Conservation (phyloP, 30 jellyfish, hydroid and myxozoan genomes). For the Cassiopea andromeda region DNA sequence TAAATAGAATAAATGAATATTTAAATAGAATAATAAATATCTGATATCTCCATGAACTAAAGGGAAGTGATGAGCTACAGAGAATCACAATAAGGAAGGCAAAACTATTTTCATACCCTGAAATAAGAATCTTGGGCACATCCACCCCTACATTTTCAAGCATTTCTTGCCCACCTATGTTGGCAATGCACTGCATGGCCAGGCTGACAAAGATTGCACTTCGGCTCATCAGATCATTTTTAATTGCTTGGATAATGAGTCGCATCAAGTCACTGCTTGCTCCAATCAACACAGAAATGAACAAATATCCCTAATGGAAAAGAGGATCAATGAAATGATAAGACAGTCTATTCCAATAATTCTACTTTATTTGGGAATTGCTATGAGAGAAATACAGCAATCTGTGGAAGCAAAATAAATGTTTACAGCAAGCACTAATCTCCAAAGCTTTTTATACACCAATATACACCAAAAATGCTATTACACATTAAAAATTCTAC, state of each 20-base stretch:
- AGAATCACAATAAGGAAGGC: neutral
- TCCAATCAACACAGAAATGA: slow-evolving; percentile 90
- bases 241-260: slow-evolving; percentile 79
- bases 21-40: too few relatives aligned
- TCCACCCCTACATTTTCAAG: slow-evolving; percentile 91
- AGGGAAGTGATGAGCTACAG: neutral
- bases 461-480: too few relatives aligned
- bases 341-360: too few relatives aligned
- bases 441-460: too few relatives aligned
- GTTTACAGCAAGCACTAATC: too few relatives aligned
- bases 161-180: slow-evolving; percentile 95
- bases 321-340: neutral
- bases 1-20: too few relatives aligned
- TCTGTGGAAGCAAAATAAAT: too few relatives aligned
- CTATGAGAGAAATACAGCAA: too few relatives aligned
- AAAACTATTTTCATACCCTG: slow-evolving; percentile 71
- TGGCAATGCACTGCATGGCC: slow-evolving; percentile 96
- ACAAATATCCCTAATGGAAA: slow-evolving; percentile 81
- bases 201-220: slow-evolving; percentile 88
- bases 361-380: too few relatives aligned
- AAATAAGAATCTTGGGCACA: slow-evolving; percentile 85
- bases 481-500: too few relatives aligned
- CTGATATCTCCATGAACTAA: too few relatives aligned
- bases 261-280: slow-evolving; percentile 95
- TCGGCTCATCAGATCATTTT: slow-evolving; percentile 88